These are phyloP conservation scores for Lysandra coridon DNA, from an alignment of 2,888 invertebrate species.

Conservation along the genomic window DNA sequence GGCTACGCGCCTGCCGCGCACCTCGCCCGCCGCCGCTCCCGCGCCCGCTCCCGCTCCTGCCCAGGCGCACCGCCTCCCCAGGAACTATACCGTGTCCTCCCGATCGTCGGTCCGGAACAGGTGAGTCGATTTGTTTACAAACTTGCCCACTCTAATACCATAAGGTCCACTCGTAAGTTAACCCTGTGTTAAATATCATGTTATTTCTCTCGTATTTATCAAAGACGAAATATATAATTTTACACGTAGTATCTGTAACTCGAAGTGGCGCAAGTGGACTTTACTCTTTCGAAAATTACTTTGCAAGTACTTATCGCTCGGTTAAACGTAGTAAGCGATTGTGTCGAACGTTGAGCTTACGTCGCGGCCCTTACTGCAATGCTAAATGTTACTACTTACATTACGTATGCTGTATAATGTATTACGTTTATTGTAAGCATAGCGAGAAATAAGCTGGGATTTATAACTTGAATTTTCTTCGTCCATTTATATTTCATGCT, in stretches of 20 bases:
- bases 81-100: constrained; percentile 72
- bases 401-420: not conserved
- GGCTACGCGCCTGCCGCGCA: constrained; percentile 69
- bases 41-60: constrained; percentile 80
- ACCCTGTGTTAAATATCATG: not conserved
- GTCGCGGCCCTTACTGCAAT: not conserved
- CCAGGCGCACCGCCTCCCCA: constrained; percentile 70
- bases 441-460: not conserved
- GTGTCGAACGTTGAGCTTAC: not conserved
- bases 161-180: not conserved
- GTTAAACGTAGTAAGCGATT: not conserved
- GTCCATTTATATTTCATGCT: not conserved
- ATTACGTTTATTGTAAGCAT: not conserved
- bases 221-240: not conserved
- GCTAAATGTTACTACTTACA: not conserved
- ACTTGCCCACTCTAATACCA: not conserved
- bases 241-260: no score
- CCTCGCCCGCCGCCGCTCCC: constrained; percentile 74
- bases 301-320: not conserved
- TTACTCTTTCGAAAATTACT: not conserved
- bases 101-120: constrained; percentile 73
- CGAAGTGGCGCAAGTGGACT: not conserved
- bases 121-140: constrained; percentile 52
- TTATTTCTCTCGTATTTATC: not conserved
- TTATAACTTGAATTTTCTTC: not conserved